These are phyloP conservation scores for Scartelaos histophorus DNA, from an alignment of 2,113 vertebrate genomes.

Conservation along the genomic window DNA sequence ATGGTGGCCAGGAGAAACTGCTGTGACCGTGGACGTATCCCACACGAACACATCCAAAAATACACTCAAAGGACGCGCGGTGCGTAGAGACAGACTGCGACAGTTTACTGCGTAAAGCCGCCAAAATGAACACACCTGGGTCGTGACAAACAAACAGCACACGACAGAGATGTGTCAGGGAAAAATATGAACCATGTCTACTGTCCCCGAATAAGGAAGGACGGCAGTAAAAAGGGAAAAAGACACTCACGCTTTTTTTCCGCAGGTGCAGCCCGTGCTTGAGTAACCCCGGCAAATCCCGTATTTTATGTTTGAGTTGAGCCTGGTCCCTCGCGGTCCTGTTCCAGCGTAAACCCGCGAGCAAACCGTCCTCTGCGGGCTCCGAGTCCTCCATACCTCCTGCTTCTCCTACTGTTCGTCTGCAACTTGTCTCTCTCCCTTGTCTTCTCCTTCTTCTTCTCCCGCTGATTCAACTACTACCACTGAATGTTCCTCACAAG, in stretches of 20 bases:
- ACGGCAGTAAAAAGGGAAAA: background rate
- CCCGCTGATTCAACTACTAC: conserved; percentile 9
- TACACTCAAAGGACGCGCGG: background rate
- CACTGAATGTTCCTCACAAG: conserved; percentile 50
- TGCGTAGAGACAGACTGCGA: conserved; percentile 50
- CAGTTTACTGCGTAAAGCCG: conserved; percentile 28
- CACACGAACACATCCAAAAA: background rate
- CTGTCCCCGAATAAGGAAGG: conserved; percentile 29
- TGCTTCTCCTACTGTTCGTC: conserved; percentile 23
- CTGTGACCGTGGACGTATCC: conserved; percentile 41
- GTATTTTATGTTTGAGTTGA: conserved; percentile 90
- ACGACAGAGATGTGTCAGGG: conserved; percentile 7
- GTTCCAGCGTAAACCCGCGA: conserved; percentile 80
- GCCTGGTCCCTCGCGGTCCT: conserved; percentile 82
- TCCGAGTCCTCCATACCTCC: conserved; percentile 79
- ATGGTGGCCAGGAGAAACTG: conserved; percentile 45
- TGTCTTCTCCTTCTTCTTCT: conserved; percentile 17
- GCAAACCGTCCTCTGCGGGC: conserved; percentile 80
- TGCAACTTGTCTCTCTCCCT: conserved; percentile 28
- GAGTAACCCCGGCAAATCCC: conserved; percentile 89
- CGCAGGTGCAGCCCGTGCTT: conserved; percentile 92
- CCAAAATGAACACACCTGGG: conserved; percentile 68
- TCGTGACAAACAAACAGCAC: conserved; percentile 64
- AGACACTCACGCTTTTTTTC: conserved; percentile 86
- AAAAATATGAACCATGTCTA: background rate